Evolutionary conservation across 2,888 invertebrate species (phyloP), one percentile per base, ranked within the genome.

Genomic region (Campopleginae sp.): DNA sequence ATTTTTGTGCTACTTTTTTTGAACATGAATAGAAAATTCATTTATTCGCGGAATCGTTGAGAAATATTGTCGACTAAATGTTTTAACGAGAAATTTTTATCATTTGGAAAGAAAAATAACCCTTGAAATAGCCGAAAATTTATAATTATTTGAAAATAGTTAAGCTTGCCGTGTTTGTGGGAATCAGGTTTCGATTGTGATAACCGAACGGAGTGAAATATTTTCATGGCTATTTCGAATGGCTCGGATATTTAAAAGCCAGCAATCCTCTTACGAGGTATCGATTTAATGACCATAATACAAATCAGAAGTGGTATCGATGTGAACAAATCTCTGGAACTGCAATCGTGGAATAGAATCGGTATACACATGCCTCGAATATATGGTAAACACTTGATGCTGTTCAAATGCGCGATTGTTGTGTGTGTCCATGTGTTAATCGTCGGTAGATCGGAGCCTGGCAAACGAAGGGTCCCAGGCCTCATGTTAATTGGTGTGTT

Each of bases 361-460:
- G n/a, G 5, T 48, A 17, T 48, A 10, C n/a, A n/a, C n/a, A n/a
- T 7, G 31, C 48, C 27, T 70, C 12, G 51, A 31, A n/a, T 33
- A n/a, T 33, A 0, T 33, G n/a, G 31, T 51, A 70, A 70, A 70
- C 33, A 27, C 48, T 38, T 58, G 58, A 78, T 23, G 74, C 46
- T 75, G 46, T 80, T 75, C 54, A 76, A 84, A 44, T 58, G 80
- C 7, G n/a, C 7, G 8, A 68, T 46, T 46, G 46, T 68, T 46
- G 27, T n/a, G 27, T 46, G 17, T n/a, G 46, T 31, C 27, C 17
- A 17, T 27, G 38, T 68, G 44, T 31, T 31, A 68, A 23, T 27
- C 10, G 38, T 46, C 31, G 33, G 23, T 23, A 27, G 17, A 42
- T 72, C 54, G 38, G 54, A 31, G 8, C 23, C 17, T 42, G 23